phyloP scores from a whole-genome alignment of 2,113 vertebrate genomes.

The Engraulis encrasicolus region DNA sequence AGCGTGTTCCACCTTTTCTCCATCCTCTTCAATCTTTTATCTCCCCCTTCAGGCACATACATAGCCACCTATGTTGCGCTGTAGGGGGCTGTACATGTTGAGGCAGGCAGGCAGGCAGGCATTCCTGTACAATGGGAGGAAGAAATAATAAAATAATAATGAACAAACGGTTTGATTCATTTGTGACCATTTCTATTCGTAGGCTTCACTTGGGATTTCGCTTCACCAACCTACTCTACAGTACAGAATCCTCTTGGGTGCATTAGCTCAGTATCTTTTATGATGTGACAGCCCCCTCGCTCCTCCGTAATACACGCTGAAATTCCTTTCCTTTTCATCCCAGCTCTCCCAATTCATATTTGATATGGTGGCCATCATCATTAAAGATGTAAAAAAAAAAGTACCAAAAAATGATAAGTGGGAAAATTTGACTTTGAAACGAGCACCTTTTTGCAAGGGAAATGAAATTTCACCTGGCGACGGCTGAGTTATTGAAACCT shows the following conservation, averaged over 20 bases:
- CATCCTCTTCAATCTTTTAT: no score
- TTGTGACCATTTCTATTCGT: conserved; percentile 6
- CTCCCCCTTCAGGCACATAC: no score
- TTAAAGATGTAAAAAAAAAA: conserved; percentile 23
- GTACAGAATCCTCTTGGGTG: neutral
- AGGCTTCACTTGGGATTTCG: neutral
- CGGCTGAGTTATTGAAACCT: conserved; percentile 9
- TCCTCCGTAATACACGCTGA: conserved; percentile 41
- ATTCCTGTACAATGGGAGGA: neutral
- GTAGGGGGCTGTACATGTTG: no score
- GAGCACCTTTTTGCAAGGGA: neutral
- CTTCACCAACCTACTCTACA: no score
- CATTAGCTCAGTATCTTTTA: neutral
- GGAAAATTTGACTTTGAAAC: conserved; percentile 7
- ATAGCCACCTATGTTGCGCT: no score
- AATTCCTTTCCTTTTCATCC: neutral
- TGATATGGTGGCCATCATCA: conserved; percentile 33
- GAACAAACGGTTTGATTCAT: conserved; percentile 33
- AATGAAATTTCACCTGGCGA: conserved; percentile 31
- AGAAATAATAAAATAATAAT: neutral
- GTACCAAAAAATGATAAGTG: neutral
- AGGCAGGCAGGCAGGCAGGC: no score
- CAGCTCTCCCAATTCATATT: conserved; percentile 39
- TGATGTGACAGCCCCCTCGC: conserved; percentile 12
- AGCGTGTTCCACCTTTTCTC: no score